Evolutionary conservation across 2,113 vertebrate species (phyloP).

Genomic region (Urocitellus parryii): DNA sequence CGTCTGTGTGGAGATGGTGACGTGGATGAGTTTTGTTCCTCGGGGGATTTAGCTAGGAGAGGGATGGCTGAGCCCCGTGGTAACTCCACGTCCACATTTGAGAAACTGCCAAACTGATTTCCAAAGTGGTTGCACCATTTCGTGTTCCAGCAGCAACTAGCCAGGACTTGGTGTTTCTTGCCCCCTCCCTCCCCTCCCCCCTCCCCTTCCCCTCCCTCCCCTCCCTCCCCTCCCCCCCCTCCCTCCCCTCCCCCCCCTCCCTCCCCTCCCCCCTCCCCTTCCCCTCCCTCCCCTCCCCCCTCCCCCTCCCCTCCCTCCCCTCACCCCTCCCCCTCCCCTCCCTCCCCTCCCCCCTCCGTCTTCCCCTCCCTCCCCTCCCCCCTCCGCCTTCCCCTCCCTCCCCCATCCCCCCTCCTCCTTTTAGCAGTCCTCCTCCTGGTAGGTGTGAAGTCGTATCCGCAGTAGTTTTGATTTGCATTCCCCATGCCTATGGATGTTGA

Average conservation of each 20-base stretch:
- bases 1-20: not conserved
- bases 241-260: not conserved
- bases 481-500: not conserved
- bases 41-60: not conserved
- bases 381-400: not conserved
- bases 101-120: not conserved
- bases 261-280: not conserved
- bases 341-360: not conserved
- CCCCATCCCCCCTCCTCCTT: too few relatives aligned
- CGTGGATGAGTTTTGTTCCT: not conserved
- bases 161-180: not conserved
- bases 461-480: not conserved
- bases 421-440: not conserved
- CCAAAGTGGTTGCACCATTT: not conserved
- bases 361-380: too few relatives aligned
- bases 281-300: too few relatives aligned
- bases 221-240: not conserved
- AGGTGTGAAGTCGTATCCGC: not conserved
- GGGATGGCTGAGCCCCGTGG: not conserved
- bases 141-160: not conserved
- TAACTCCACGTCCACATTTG: not conserved
- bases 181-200: not conserved
- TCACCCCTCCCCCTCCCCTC: not conserved
- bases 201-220: too few relatives aligned
- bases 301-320: not conserved